A percentile compares a stretch with the other conserved stretches of the same genome.
Evolutionary conservation across 2,888 invertebrate genomes (phyloP).

Genomic region (Synanthedon myopaeformis): DNA sequence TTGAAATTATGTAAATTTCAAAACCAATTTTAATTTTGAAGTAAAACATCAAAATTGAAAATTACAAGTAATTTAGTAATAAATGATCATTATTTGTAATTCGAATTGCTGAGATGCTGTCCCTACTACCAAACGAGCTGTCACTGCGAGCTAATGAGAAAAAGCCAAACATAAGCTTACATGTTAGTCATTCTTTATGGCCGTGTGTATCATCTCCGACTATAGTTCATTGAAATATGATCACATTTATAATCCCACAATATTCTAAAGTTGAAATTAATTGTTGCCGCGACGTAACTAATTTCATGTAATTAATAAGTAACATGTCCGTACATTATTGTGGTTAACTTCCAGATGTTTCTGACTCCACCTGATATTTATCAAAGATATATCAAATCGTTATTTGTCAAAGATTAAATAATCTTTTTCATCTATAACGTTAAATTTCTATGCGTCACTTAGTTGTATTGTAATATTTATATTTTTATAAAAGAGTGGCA

Average conservation of each 20-base stretch:
- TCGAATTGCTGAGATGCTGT: no score
- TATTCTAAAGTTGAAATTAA: slow-evolving; percentile 16
- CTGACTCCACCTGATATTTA: not conserved
- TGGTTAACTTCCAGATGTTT: not conserved
- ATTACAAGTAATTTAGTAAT: no score
- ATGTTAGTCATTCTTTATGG: not conserved
- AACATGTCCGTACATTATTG: slow-evolving; percentile 9
- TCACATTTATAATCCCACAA: slow-evolving; percentile 15
- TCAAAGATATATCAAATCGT: not conserved
- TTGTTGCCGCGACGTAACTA: slow-evolving; percentile 13
- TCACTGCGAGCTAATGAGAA: no score
- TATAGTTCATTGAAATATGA: slow-evolving; percentile 14
- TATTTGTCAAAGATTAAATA: not conserved
- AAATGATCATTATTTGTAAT: no score
- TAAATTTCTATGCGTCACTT: not conserved
- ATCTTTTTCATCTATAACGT: not conserved
- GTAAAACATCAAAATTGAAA: no score
- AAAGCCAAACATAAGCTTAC: no score
- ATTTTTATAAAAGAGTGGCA: no score
- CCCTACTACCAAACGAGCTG: no score
- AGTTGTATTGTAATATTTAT: no score
- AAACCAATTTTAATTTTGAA: no score
- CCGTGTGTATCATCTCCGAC: slow-evolving; percentile 8
- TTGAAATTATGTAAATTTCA: no score
- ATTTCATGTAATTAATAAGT: slow-evolving; percentile 17